Percentiles rank a stretch among this genome's conserved stretches.
phyloP scores from a whole-genome alignment of 2,888 invertebrate genomes.

The Sphaerophoria taeniata region DNA sequence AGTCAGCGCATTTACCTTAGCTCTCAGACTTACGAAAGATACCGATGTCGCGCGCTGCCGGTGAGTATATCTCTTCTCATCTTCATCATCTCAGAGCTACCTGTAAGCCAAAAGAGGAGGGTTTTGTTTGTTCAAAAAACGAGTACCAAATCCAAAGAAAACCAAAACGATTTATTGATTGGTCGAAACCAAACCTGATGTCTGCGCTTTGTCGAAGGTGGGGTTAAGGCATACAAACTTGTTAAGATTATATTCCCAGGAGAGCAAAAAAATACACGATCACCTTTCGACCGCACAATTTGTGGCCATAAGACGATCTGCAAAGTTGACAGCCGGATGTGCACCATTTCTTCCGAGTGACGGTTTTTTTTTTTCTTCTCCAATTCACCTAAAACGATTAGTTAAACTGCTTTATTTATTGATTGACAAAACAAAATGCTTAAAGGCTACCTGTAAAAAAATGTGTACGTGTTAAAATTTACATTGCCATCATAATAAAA shows the following conservation, averaged over 20 bases:
- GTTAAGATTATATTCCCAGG: slow-evolving; percentile 25
- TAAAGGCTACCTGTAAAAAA: neutral
- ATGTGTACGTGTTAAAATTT: slow-evolving; percentile 50
- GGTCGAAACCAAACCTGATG: slow-evolving; percentile 48
- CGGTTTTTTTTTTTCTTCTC: slow-evolving; percentile 31
- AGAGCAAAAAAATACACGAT: slow-evolving; percentile 42
- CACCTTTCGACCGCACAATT: slow-evolving; percentile 21
- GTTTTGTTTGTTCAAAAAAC: slow-evolving; percentile 58
- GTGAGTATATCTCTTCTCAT: slow-evolving; percentile 13
- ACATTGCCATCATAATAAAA: slow-evolving; percentile 40
- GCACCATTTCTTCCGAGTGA: slow-evolving; percentile 57
- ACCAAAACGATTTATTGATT: slow-evolving; percentile 69
- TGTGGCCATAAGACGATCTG: slow-evolving; percentile 55
- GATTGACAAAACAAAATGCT: neutral
- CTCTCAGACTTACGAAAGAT: neutral
- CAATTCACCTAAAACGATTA: neutral
- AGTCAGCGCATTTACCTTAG: slow-evolving; percentile 3
- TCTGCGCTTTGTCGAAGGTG: slow-evolving; percentile 57
- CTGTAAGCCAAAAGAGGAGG: slow-evolving; percentile 64
- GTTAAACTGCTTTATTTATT: slow-evolving; percentile 26
- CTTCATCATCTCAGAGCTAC: slow-evolving; percentile 39
- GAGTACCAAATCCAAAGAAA: slow-evolving; percentile 50
- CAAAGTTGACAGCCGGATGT: slow-evolving; percentile 63
- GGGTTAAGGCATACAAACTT: slow-evolving; percentile 49
- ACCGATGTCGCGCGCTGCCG: slow-evolving; percentile 1